Evolutionary conservation across 2,797 vertebrate species (phyloP), one percentile per base, ranked within the genome.

Genomic region (Varecia variegata): DNA sequence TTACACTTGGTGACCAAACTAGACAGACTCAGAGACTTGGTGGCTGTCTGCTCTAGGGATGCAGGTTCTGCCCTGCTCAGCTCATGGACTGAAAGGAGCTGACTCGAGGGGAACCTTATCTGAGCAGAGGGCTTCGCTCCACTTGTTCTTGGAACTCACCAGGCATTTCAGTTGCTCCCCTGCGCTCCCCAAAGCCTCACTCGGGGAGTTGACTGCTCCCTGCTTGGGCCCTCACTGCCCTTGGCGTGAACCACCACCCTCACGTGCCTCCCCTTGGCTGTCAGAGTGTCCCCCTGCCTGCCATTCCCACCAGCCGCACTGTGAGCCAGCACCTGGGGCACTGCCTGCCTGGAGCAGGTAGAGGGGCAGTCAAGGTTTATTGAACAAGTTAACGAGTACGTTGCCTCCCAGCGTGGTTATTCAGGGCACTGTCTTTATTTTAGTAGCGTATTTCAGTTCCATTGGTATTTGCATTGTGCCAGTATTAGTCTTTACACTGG

Each of bases 381-480:
- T 83, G 65, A 91, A 15, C 56, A 67, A 82, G 52, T 38, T 56
- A 80, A 47, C 23, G 40, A 71, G 35, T 56, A 73, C 52, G 17
- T 38, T 74, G 54, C 85, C 54, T 79, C n/a, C 80, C 32, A 38
- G 35, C 62, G 50, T 81, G 2, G 0, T 76, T 17, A 77, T 52
- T 84, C n/a, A 71, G 54, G 70, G 35, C 32, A 65, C 58, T 43
- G 21, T 70, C 73, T 90, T 94, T 94, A 83, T 90, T 90, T 94
- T 68, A 65, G 38, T 43, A 79, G n/a, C 56, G 38, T 81, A 58
- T 82, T 86, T 38, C 32, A 35, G 25, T 95, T 93, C 81, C 40
- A 45, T n/a, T 20, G 4, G 76, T 73, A 47, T 95, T 97, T 97
- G 88, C 15, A 1, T 79, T 91, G 97, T 88, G n/a, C 76, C 71